A percentile compares a stretch with the other conserved stretches of the same genome.
Conservation (phyloP, 2,888 invertebrate species). For the Cerastoderma edule region DNA sequence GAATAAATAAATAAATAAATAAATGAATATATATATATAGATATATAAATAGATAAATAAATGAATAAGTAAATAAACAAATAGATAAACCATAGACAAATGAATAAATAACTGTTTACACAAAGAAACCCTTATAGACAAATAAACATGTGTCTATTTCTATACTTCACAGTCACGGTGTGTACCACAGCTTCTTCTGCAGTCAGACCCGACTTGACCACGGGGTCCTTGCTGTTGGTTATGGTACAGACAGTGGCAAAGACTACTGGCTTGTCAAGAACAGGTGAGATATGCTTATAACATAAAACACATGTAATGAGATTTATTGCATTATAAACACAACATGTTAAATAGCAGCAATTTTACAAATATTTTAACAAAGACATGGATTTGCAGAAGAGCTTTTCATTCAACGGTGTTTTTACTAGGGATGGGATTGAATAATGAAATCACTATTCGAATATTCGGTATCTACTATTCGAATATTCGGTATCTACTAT, state of each 20-base stretch:
- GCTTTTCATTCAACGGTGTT: not conserved
- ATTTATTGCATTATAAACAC: not conserved
- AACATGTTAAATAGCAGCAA: not conserved
- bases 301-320: not conserved
- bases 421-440: not conserved
- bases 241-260: conserved; percentile 86
- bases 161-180: conserved; percentile 71
- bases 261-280: conserved; percentile 74
- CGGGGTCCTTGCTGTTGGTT: conserved; percentile 93
- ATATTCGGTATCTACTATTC: not conserved
- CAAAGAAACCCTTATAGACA: too few species aligned
- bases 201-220: conserved; percentile 92
- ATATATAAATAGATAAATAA: too few species aligned
- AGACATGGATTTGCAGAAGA: not conserved
- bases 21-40: too few species aligned
- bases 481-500: not conserved
- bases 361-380: not conserved
- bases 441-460: not conserved
- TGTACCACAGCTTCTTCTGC: conserved; percentile 93
- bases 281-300: conserved; percentile 53
- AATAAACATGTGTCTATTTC: too few species aligned
- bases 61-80: too few species aligned
- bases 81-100: too few species aligned
- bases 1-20: too few species aligned
- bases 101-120: too few species aligned